phyloP scores from a whole-genome alignment of 2,113 vertebrate species.

The Zosterops borbonicus region DNA sequence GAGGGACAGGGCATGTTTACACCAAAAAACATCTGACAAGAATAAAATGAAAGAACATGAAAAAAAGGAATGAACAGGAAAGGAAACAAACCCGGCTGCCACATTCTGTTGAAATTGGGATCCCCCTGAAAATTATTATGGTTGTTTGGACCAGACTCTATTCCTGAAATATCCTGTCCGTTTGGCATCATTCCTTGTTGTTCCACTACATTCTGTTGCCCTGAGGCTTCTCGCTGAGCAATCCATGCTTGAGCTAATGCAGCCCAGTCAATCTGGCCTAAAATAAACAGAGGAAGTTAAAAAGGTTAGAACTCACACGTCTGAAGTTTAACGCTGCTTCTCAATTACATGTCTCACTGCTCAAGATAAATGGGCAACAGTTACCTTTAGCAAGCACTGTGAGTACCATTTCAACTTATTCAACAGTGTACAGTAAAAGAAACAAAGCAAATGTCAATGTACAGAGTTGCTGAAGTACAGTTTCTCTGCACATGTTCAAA shows the following conservation, averaged over 20 bases:
- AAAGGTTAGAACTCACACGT: background rate
- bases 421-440: background rate
- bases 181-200: constrained; percentile 87
- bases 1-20: background rate
- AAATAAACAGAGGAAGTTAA: constrained; percentile 56
- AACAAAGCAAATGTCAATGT: background rate
- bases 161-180: constrained; percentile 87
- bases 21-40: background rate
- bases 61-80: background rate
- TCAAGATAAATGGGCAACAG: background rate
- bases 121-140: constrained; percentile 90
- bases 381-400: constrained; percentile 28
- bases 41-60: background rate
- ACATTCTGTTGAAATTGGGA: constrained; percentile 91
- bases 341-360: background rate
- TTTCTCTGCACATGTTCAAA: background rate
- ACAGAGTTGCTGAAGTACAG: background rate
- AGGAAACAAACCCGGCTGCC: constrained; percentile 90
- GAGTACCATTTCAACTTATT: background rate
- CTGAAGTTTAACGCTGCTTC: background rate
- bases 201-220: constrained; percentile 79
- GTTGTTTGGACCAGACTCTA: constrained; percentile 88
- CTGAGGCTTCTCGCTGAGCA: constrained; percentile 94
- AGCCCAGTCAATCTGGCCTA: constrained; percentile 99
- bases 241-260: constrained; percentile 99